Conservation (phyloP, 2,113 vertebrate genomes). For the Bubalus kerabau region DNA sequence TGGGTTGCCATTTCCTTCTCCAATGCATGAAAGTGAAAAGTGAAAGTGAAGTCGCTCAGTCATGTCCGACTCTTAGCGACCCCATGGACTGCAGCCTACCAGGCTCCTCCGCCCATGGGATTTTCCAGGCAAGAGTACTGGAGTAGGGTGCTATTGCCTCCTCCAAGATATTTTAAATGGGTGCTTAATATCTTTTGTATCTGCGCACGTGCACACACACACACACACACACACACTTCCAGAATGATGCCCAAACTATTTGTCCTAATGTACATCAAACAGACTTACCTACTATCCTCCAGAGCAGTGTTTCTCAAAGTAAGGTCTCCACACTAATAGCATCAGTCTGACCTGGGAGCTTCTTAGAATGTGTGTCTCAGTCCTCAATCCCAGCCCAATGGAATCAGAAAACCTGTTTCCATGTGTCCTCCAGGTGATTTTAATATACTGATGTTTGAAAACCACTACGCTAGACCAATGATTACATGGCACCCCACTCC, state of each 20-base stretch:
- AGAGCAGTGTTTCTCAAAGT: not conserved
- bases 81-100: too few species aligned
- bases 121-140: too few species aligned
- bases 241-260: not conserved
- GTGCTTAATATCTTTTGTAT: too few species aligned
- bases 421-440: not conserved
- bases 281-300: not conserved
- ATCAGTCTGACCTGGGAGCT: not conserved
- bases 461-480: not conserved
- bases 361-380: not conserved
- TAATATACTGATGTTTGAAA: not conserved
- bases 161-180: not conserved
- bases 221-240: not conserved
- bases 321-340: too few species aligned
- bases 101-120: too few species aligned
- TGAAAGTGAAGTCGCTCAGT: too few species aligned
- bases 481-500: not conserved
- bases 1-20: too few species aligned
- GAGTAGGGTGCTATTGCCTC: too few species aligned
- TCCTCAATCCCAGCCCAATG: not conserved
- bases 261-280: accelerated
- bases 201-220: not conserved
- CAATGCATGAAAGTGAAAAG: too few species aligned
- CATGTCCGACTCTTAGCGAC: too few species aligned
- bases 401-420: not conserved